Conservation (phyloP, 2,797 vertebrate species). For the Tolypeutes matacus region DNA sequence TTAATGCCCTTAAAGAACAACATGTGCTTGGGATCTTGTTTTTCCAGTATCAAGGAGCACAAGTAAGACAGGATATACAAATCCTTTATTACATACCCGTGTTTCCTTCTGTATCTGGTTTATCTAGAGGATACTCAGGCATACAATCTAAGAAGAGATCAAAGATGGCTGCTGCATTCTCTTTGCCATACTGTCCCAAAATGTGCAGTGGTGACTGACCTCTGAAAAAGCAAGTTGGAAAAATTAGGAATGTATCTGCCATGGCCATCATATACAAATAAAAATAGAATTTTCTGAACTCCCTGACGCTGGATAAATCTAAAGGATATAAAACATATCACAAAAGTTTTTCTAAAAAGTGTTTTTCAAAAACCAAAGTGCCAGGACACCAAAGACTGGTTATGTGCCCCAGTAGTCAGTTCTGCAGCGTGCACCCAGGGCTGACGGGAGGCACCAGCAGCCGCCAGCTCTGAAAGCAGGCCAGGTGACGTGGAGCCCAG, state of each 20-base stretch:
- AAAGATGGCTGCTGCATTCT: constrained; percentile 98
- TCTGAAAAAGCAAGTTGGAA: constrained; percentile 85
- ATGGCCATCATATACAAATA: neutral
- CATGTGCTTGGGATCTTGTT: neutral
- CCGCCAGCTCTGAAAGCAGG: too few relatives aligned
- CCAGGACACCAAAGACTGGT: neutral
- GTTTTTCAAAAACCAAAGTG: constrained; percentile 41
- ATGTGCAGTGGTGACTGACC: constrained; percentile 99
- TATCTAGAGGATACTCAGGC: constrained; percentile 98
- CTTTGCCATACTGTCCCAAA: constrained; percentile 97
- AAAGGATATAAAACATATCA: neutral
- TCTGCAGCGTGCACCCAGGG: neutral
- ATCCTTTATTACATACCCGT: constrained; percentile 90
- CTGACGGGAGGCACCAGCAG: neutral
- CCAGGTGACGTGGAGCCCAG: rapidly evolving
- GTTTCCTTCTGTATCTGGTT: constrained; percentile 97
- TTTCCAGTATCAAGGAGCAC: neutral
- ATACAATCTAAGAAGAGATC: constrained; percentile 99
- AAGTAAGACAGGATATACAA: neutral
- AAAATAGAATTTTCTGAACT: neutral
- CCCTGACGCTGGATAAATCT: neutral
- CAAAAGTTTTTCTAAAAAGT: neutral
- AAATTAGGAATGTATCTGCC: neutral
- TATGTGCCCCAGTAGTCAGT: neutral
- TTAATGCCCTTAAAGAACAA: rapidly evolving